These are phyloP conservation scores for Nipponia nippon DNA, from an alignment of 2,113 vertebrate species.

Conservation along the genomic window DNA sequence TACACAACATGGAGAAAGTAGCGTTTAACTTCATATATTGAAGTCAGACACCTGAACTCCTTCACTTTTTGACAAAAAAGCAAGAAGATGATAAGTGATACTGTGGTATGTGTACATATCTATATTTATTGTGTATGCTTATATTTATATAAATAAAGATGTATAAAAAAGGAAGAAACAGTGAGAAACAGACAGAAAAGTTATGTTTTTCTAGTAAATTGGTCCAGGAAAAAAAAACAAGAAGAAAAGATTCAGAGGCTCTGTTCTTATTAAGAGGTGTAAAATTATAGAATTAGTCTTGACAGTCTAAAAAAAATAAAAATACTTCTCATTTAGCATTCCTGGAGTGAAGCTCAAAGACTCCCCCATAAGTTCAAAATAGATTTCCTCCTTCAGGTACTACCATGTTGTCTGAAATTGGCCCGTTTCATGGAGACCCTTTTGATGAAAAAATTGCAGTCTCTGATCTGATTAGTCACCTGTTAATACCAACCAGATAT, in stretches of 20 bases:
- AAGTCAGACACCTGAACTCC: neutral
- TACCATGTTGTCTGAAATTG: neutral
- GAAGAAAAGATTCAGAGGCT: neutral
- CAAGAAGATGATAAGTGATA: neutral
- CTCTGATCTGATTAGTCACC: neutral
- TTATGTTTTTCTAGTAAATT: neutral
- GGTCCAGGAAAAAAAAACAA: neutral
- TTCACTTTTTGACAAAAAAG: neutral
- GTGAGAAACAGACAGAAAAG: neutral
- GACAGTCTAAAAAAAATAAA: neutral
- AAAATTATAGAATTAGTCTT: neutral
- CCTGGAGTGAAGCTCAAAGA: neutral
- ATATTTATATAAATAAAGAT: neutral
- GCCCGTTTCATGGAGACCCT: neutral
- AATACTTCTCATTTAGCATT: neutral
- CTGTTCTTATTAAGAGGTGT: accelerated
- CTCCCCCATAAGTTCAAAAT: neutral
- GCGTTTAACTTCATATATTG: neutral
- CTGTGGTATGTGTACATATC: accelerated
- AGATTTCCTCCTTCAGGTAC: neutral
- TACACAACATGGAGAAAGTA: neutral
- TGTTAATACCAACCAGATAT: neutral
- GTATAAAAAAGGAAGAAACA: neutral
- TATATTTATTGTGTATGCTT: neutral
- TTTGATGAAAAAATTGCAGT: neutral